phyloP scores from a whole-genome alignment of 2,797 vertebrate species.

The Chloroceryle inda region DNA sequence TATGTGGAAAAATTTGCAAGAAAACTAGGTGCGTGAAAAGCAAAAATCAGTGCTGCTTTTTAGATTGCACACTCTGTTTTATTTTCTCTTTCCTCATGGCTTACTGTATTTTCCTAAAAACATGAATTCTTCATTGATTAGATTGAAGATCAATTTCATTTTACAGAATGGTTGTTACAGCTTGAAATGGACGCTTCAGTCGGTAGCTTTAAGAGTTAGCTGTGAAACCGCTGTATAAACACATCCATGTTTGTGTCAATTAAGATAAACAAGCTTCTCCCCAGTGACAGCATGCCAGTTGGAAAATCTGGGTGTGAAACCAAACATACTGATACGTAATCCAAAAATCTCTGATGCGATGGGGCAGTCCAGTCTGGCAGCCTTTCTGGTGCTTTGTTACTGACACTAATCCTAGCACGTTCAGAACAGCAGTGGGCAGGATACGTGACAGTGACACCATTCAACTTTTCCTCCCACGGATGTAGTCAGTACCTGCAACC shows the following conservation, averaged over 20 bases:
- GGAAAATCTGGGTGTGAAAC: not conserved
- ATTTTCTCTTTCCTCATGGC: not conserved
- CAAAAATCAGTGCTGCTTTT: not conserved
- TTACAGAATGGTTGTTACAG: not conserved
- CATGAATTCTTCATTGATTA: not conserved
- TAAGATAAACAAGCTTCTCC: not conserved
- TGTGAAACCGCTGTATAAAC: not conserved
- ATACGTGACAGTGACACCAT: not conserved
- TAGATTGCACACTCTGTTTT: not conserved
- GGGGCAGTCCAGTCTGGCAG: not conserved
- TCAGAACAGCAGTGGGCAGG: not conserved
- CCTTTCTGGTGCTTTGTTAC: not conserved
- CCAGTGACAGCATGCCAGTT: not conserved
- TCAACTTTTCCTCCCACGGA: not conserved
- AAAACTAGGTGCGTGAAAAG: not conserved
- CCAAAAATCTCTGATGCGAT: rapidly evolving
- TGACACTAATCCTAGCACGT: not conserved
- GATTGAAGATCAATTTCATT: not conserved
- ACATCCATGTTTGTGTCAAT: not conserved
- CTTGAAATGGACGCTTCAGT: not conserved
- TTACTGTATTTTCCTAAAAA: not conserved
- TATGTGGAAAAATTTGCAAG: not conserved
- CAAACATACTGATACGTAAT: not conserved
- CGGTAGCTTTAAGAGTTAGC: not conserved
- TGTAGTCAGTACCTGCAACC: not conserved